These are phyloP conservation scores for Manduca sexta DNA, from an alignment of 1,140 invertebrate genomes.

Conservation along the genomic window DNA sequence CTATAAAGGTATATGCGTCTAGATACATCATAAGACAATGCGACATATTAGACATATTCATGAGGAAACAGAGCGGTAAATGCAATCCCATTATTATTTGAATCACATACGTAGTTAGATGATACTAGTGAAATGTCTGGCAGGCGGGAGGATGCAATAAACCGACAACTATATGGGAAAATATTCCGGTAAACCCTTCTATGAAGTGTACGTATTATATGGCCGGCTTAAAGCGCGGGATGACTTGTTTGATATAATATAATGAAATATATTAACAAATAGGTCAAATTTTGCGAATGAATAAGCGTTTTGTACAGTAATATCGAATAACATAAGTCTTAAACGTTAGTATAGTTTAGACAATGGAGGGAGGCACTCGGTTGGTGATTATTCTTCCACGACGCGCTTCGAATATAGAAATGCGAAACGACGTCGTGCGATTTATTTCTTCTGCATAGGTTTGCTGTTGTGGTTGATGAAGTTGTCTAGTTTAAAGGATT, in stretches of 20 bases:
- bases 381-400: conserved; percentile 1
- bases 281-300: conserved; percentile 63
- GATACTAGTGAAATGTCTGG: conserved; percentile 58
- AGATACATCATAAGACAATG: too few species aligned
- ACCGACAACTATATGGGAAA: conserved; percentile 28
- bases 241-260: conserved; percentile 22
- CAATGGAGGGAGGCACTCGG: conserved; percentile 49
- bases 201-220: conserved; percentile 62
- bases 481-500: too few species aligned
- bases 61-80: too few species aligned
- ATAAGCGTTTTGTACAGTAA: conserved; percentile 70
- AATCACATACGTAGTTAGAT: conserved; percentile 38
- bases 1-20: too few species aligned
- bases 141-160: conserved; percentile 68
- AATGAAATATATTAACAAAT: conserved; percentile 45
- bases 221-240: conserved; percentile 54
- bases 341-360: conserved; percentile 55
- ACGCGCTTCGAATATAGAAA: too few species aligned
- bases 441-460: neutral
- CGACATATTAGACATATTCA: too few species aligned
- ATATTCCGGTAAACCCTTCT: conserved; percentile 60
- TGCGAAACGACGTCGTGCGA: neutral
- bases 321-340: conserved; percentile 56
- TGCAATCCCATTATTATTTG: too few species aligned
- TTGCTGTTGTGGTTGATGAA: too few species aligned